phyloP scores from a whole-genome alignment of 2,888 invertebrate species.

The Scaptomyza reducta region DNA sequence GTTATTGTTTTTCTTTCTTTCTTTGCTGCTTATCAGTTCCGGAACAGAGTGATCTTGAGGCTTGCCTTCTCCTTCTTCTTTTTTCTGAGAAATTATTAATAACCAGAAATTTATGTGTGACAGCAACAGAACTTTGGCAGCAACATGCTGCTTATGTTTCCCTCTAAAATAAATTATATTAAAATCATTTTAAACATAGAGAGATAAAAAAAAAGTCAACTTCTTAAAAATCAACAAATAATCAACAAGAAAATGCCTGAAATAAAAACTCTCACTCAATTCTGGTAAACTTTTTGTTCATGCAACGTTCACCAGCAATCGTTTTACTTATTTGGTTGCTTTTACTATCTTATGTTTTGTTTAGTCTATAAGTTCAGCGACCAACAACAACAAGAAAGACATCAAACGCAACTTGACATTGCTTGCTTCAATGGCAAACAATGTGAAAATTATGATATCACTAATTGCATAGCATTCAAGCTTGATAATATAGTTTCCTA shows the following conservation, averaged over 20 bases:
- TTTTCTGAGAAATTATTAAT: slow-evolving; percentile 63
- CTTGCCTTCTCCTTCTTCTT: slow-evolving; percentile 28
- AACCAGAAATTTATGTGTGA: slow-evolving; percentile 63
- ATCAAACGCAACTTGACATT: slow-evolving; percentile 40
- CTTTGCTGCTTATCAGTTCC: slow-evolving; percentile 42
- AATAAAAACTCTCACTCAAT: too few relatives aligned
- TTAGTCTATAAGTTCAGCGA: slow-evolving; percentile 45
- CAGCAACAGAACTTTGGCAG: slow-evolving; percentile 1
- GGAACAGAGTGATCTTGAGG: slow-evolving; percentile 37
- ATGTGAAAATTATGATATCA: slow-evolving; percentile 54
- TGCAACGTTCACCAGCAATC: not conserved
- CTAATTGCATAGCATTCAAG: slow-evolving; percentile 54
- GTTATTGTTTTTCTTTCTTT: not conserved
- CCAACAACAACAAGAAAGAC: slow-evolving; percentile 9
- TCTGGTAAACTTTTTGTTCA: too few relatives aligned
- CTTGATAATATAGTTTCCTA: slow-evolving; percentile 35
- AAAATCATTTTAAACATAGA: too few relatives aligned
- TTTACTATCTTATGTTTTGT: slow-evolving; percentile 16
- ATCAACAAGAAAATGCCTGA: too few relatives aligned
- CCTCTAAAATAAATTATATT: too few relatives aligned
- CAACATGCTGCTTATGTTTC: too few relatives aligned
- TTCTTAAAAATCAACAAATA: too few relatives aligned
- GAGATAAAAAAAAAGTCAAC: too few relatives aligned
- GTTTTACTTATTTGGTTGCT: slow-evolving; percentile 5
- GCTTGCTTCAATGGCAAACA: slow-evolving; percentile 35